These are phyloP conservation scores for Helleia helle DNA, from an alignment of 2,888 invertebrate species.

Conservation along the genomic window DNA sequence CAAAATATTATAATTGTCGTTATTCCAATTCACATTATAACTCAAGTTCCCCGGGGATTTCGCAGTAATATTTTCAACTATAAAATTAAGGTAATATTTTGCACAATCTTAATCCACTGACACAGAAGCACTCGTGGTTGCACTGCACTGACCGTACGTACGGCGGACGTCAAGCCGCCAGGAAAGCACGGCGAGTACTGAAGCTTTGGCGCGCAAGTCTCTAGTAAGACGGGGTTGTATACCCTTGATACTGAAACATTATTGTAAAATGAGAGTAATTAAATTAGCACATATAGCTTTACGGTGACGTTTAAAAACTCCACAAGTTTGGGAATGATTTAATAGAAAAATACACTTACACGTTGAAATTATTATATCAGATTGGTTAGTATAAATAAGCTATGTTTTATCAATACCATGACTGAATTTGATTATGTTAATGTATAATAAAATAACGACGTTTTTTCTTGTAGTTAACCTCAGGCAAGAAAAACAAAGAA, in stretches of 20 bases:
- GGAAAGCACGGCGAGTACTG: constrained; percentile 48
- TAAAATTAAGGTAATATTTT: constrained; percentile 11
- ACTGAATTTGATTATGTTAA: too few species aligned
- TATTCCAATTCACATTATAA: constrained; percentile 6
- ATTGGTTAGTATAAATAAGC: too few species aligned
- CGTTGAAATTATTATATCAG: too few species aligned
- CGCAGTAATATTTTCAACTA: constrained; percentile 3
- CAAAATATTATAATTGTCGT: background rate
- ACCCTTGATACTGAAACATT: constrained; percentile 7
- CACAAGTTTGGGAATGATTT: background rate
- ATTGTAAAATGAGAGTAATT: constrained; percentile 6
- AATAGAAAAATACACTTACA: too few species aligned
- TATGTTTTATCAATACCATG: too few species aligned
- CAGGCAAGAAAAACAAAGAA: too few species aligned
- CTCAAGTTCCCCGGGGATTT: background rate
- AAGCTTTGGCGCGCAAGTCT: constrained; percentile 47
- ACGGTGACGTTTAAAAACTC: background rate
- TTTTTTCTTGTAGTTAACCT: too few species aligned
- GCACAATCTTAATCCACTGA: constrained; percentile 24
- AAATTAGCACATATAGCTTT: background rate
- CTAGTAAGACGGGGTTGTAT: constrained; percentile 29
- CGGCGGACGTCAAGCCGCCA: constrained; percentile 34
- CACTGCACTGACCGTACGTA: constrained; percentile 34
- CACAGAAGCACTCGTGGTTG: constrained; percentile 38
- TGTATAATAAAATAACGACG: too few species aligned